Evolutionary conservation across 2,113 vertebrate species (phyloP).

Genomic region (Formicarius rufipectus): DNA sequence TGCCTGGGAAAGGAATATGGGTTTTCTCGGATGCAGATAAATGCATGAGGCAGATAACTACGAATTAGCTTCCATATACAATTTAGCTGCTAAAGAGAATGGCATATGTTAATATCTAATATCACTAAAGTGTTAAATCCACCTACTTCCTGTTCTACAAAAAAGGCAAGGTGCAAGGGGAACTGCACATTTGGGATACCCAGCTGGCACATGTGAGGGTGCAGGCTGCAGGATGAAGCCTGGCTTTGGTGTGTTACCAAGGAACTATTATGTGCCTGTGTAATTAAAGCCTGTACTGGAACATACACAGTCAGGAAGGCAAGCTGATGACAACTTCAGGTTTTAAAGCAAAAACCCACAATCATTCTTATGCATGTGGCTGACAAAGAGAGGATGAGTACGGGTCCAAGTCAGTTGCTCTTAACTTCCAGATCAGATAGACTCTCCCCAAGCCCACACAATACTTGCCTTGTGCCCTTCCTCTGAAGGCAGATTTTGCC

Average conservation of each 20-base stretch:
- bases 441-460: neutral
- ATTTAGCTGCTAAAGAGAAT: neutral
- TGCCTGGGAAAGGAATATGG: neutral
- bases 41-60: neutral
- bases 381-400: neutral
- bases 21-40: neutral
- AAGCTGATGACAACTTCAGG: neutral
- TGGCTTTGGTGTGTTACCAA: neutral
- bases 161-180: neutral
- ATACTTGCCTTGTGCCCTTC: neutral
- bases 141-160: constrained; percentile 18
- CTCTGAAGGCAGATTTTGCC: neutral
- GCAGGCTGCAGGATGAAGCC: neutral
- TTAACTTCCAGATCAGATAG: neutral
- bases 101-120: neutral
- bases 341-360: neutral
- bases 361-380: neutral
- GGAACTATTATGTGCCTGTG: neutral
- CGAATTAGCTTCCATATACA: neutral
- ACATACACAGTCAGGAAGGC: neutral
- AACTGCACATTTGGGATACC: neutral
- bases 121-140: constrained; percentile 16
- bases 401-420: neutral
- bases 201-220: neutral
- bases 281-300: neutral